Conservation (phyloP, 2,888 invertebrate genomes). For the Tuta absoluta region DNA sequence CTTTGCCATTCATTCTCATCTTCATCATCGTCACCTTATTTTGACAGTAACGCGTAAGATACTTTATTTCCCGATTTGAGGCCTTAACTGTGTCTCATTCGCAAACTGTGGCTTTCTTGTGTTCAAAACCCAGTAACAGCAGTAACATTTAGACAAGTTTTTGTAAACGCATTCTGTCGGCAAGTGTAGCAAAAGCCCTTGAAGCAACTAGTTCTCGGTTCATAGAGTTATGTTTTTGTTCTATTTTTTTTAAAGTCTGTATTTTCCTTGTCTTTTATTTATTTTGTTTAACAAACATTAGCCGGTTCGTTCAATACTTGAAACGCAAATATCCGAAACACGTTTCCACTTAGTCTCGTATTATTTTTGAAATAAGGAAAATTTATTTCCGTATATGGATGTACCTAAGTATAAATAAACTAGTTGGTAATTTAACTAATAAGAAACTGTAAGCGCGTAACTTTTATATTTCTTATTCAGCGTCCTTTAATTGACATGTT, state of each 20-base stretch:
- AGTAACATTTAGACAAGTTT: conserved; percentile 53
- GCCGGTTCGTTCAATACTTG: background rate
- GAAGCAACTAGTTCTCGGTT: conserved; percentile 2
- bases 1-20: too few relatives aligned
- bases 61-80: too few relatives aligned
- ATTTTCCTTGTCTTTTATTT: background rate
- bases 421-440: too few relatives aligned
- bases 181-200: conserved; percentile 44
- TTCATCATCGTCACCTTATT: too few relatives aligned
- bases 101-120: conserved; percentile 27
- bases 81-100: conserved; percentile 11
- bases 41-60: too few relatives aligned
- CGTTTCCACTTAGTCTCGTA: too few relatives aligned
- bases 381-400: too few relatives aligned
- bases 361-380: too few relatives aligned
- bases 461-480: too few relatives aligned
- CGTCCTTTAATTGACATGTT: too few relatives aligned
- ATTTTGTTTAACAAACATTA: background rate
- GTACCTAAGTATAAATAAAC: too few relatives aligned
- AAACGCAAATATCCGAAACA: background rate
- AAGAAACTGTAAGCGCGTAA: too few relatives aligned
- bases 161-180: conserved; percentile 41
- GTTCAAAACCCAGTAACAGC: conserved; percentile 39
- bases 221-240: conserved; percentile 5
- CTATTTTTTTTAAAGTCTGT: background rate